These are phyloP conservation scores for Nematostella vectensis DNA, from an alignment of 92 coral and sea anemone species.

Conservation along the genomic window DNA sequence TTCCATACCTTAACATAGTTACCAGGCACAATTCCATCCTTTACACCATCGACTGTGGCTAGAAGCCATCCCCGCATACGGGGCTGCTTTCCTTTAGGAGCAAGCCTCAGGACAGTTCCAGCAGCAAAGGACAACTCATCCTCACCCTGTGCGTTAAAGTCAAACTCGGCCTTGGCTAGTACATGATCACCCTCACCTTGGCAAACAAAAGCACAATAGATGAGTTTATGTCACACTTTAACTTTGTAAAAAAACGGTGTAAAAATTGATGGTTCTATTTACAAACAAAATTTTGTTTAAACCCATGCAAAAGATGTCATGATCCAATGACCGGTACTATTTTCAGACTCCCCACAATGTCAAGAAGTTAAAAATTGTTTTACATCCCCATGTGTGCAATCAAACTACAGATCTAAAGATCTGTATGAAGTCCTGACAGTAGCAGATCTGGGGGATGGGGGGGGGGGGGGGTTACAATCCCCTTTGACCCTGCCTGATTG, in stretches of 20 bases:
- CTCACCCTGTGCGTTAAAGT: slow-evolving; percentile 83
- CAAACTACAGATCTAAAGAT: no score
- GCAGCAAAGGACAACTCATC: slow-evolving; percentile 82
- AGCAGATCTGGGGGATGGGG: no score
- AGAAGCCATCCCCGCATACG: slow-evolving; percentile 88
- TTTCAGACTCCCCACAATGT: no score
- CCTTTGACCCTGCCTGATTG: no score
- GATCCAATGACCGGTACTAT: no score
- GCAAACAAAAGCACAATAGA: neutral
- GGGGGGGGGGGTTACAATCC: no score
- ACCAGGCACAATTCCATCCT: slow-evolving; percentile 84
- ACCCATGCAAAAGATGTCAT: no score
- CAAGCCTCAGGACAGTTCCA: slow-evolving; percentile 72
- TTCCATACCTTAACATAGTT: slow-evolving; percentile 89
- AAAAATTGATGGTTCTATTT: neutral
- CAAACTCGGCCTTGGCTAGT: slow-evolving; percentile 78
- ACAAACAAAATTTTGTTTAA: neutral
- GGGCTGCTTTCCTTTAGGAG: slow-evolving; percentile 90
- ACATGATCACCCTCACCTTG: slow-evolving; percentile 94
- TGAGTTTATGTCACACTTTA: neutral
- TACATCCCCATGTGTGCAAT: no score
- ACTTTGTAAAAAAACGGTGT: no score
- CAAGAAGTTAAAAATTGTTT: no score
- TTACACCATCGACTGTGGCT: slow-evolving; percentile 69
- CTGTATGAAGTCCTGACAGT: no score